Evolutionary conservation across 2,113 vertebrate genomes (phyloP), one percentile per base, ranked within the genome.

Genomic region (Pelmatolapia mariae): DNA sequence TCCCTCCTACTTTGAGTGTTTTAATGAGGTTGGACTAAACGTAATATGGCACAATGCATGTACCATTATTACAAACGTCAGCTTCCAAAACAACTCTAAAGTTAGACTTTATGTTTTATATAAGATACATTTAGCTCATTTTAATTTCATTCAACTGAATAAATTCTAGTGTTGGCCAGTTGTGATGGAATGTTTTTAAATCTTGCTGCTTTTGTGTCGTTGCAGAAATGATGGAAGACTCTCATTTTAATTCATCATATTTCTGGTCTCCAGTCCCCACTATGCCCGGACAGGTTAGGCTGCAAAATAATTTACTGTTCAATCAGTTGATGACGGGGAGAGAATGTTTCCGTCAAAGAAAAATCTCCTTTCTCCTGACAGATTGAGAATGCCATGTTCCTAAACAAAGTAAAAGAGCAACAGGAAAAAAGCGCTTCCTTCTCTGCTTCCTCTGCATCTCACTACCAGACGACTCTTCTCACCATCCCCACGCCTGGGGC

Each of bases 351-450:
- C 31, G 10, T 68, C 15, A 83, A 12, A 53, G 19, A 61, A 47
- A 33, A 11, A 80, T 80, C 11, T 66, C 31, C 8, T 87, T 16
- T 84, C 19, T 52, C 9, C 33, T 19, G 5, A 81, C 94, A 99
- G 98, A 98, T 99, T 80, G 98, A 99, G 89, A 99, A 99, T 95
- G 98, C 97, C 78, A 97, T 99, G 97, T 99, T 99, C 94, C 97
- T 99, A 92, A 99, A 99, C 95, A 99, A 99, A 94, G 97, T 99
- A 96, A 99, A 99, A 93, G 98, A 99, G 93, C 98, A 99, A 89
- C 97, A 98, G 86, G 98, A 99, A 91, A 99, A 99, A 96, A 97
- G 93, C 91, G 96, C 96, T 84, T 95, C 97, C 66, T 97, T 98
- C 91, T 93, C 98, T 78, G 56, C 94, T 36, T 93, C 94, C 29